Percentiles rank a stretch among this genome's conserved stretches.
Conservation (phyloP, 2,113 vertebrate genomes). For the Chunga burmeisteri region DNA sequence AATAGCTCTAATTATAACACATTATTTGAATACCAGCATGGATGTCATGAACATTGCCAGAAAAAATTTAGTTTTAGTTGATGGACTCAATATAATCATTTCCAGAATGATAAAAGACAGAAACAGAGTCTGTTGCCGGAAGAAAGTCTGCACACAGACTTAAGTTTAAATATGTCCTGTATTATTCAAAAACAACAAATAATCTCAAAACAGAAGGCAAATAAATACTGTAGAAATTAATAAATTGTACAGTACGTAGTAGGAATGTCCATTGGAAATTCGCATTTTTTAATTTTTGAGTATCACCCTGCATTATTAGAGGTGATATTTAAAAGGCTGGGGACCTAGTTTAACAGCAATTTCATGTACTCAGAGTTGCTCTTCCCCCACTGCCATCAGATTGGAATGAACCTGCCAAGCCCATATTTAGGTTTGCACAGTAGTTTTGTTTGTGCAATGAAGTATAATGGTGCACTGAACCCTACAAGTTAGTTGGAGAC, state of each 20-base stretch:
- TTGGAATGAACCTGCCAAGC: not conserved
- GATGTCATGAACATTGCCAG: constrained; percentile 20
- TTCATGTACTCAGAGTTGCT: not conserved
- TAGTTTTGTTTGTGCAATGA: not conserved
- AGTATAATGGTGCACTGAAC: not conserved
- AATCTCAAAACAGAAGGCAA: not conserved
- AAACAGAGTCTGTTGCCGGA: not conserved
- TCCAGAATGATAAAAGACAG: constrained; percentile 2
- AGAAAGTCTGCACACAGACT: not conserved
- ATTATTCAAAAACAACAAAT: not conserved
- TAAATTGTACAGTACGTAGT: not conserved
- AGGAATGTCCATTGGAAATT: not conserved
- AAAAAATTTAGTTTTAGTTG: constrained; percentile 8
- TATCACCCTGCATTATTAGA: not conserved
- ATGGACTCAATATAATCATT: not conserved
- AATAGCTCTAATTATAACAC: constrained; percentile 53
- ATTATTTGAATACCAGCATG: constrained; percentile 26
- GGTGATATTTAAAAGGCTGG: not conserved
- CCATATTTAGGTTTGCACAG: not conserved
- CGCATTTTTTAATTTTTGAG: not conserved
- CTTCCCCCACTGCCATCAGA: not conserved
- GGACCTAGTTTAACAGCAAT: not conserved
- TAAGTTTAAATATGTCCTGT: not conserved
- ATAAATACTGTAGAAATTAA: not conserved
- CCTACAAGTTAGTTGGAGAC: not conserved